These are phyloP conservation scores for Halcyon smyrnensis DNA, from an alignment of 2,797 vertebrate species.

Conservation along the genomic window DNA sequence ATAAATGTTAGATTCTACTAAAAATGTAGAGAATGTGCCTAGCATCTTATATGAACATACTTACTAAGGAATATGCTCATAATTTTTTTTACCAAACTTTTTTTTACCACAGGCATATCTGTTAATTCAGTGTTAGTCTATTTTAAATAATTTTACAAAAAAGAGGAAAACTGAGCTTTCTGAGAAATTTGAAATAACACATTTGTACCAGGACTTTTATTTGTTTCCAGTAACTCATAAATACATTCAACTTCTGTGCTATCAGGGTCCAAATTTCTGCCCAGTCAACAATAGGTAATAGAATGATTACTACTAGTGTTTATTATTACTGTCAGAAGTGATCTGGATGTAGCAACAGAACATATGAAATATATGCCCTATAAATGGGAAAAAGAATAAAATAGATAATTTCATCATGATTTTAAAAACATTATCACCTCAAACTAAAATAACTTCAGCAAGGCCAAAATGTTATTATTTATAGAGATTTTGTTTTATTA, in stretches of 20 bases:
- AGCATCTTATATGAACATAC: neutral
- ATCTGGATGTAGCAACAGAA: neutral
- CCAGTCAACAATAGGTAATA: neutral
- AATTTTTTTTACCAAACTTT: too few species aligned
- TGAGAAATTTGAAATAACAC: neutral
- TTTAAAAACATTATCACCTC: neutral
- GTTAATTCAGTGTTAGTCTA: neutral
- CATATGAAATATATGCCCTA: neutral
- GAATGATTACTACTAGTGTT: neutral
- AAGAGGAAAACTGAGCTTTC: neutral
- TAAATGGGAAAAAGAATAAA: neutral
- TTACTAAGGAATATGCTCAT: neutral
- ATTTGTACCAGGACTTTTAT: neutral
- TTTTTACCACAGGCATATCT: neutral
- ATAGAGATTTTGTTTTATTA: neutral
- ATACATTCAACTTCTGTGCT: neutral
- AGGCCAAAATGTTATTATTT: neutral
- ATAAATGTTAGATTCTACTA: neutral
- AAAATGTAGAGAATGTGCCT: neutral
- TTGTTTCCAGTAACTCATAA: neutral
- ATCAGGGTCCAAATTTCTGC: neutral
- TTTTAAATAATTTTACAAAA: neutral
- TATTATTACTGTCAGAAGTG: slow-evolving; percentile 17
- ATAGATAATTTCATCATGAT: neutral
- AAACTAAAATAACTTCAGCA: neutral